phyloP scores from a whole-genome alignment of 1,140 invertebrate genomes.

The Triops cancriformis region DNA sequence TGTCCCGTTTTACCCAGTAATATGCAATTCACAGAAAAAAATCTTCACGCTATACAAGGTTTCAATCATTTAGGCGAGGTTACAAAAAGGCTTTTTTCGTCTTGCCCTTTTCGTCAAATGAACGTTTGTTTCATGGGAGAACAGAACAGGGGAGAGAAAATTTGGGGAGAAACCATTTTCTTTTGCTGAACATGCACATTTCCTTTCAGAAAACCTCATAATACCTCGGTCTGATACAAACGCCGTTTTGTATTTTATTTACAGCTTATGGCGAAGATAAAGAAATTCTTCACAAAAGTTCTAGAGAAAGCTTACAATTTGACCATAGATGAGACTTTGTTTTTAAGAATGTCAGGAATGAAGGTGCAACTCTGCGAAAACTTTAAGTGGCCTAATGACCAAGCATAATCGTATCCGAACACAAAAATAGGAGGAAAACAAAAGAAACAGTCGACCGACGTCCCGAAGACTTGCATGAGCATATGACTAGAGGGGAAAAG shows the following conservation, averaged over 20 bases:
- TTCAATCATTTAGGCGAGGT: neutral
- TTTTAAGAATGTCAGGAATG: neutral
- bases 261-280: neutral
- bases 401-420: neutral
- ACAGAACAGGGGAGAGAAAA: neutral
- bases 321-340: neutral
- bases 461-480: neutral
- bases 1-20: neutral
- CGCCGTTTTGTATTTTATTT: neutral
- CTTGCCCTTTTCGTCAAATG: neutral
- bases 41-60: neutral
- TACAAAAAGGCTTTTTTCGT: neutral
- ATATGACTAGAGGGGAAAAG: neutral
- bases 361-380: neutral
- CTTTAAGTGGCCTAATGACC: neutral
- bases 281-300: neutral
- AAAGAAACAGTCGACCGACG: neutral
- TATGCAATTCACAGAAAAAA: neutral
- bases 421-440: neutral
- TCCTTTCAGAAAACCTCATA: slow-evolving; percentile 10
- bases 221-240: neutral
- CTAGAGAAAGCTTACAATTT: neutral
- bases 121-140: neutral
- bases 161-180: too few species aligned
- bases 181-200: neutral